Conservation (phyloP, 2,888 invertebrate genomes). For the Stenodema calcarata region DNA sequence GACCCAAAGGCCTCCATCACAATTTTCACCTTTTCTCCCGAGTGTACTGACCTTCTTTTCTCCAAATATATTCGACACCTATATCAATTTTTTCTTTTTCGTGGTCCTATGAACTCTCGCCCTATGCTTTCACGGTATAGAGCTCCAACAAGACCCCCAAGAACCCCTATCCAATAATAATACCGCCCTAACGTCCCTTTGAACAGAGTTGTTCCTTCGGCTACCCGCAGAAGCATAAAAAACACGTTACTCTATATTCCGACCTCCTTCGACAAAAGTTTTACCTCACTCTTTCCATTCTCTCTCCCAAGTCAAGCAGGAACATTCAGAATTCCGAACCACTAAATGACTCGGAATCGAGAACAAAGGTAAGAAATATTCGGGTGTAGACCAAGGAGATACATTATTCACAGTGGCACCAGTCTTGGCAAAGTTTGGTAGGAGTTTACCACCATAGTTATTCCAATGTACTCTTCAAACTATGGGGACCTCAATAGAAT, state of each 20-base stretch:
- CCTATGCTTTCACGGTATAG: neutral
- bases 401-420: too few species aligned
- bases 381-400: too few species aligned
- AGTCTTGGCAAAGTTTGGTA: too few species aligned
- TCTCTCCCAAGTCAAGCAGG: too few species aligned
- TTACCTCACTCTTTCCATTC: neutral
- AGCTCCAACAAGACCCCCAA: neutral
- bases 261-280: neutral
- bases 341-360: too few species aligned
- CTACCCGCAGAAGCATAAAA: neutral
- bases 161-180: conserved; percentile 1
- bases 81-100: conserved; percentile 17
- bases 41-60: neutral
- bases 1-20: neutral
- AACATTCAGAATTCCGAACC: too few species aligned
- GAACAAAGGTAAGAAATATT: too few species aligned
- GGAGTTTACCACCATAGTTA: too few species aligned
- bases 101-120: neutral
- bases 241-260: conserved; percentile 15
- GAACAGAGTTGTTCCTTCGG: conserved; percentile 20
- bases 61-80: conserved; percentile 27
- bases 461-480: too few species aligned
- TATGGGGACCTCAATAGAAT: too few species aligned
- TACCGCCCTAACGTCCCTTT: conserved; percentile 11
- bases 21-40: conserved; percentile 15